Evolutionary conservation across 2,888 invertebrate genomes (phyloP), one percentile per base, ranked within the genome.

Genomic region (Philopedon plagiatum): DNA sequence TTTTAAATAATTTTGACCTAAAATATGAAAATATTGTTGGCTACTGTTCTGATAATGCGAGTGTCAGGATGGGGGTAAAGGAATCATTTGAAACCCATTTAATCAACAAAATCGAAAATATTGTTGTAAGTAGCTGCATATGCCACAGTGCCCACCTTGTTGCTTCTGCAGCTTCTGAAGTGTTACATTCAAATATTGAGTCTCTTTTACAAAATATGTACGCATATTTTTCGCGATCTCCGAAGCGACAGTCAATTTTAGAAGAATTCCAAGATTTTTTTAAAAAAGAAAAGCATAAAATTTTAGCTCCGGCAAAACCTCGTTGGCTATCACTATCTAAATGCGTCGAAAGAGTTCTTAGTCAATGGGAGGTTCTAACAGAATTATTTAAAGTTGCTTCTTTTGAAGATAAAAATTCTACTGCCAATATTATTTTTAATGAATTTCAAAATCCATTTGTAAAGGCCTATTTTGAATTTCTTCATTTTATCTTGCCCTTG

Each of bases 191-290:
- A 18, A 71, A 71, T 71, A 57, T 74, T 29, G 68, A 74, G 44
- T 15, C 44, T 21, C 41, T 74, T 15, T 63, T 71, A 58, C 71
- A 74, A 62, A 74, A 67, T 67, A 63, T 72, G 7, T 64, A 26
- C 34, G 29, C 32, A 34, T 74, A 74, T 67, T 74, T 72, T 72
- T 71, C 74, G n/a, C 23, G 71, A 67, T 29, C 23, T 64, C 74
- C 71, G 8, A 74, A 74, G 29, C 34, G 74, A 13, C 71, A 71
- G 56, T 71, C 74, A 23, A 57, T 70, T 60, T 71, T 71, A 46
- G 49, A 72, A 46, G 67, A 72, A 72, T 72, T 72, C 34, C 72
- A 67, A 68, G 13, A 61, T n/a, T 72, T 56, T 44, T 23, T 74
- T 9, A 32, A 37, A 26, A 37, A 26, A 23, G 44, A 8, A 44